Percentiles rank a stretch among this genome's conserved stretches.
Conservation (phyloP, 1,140 invertebrate species). For the Stegodyphus dumicola region DNA sequence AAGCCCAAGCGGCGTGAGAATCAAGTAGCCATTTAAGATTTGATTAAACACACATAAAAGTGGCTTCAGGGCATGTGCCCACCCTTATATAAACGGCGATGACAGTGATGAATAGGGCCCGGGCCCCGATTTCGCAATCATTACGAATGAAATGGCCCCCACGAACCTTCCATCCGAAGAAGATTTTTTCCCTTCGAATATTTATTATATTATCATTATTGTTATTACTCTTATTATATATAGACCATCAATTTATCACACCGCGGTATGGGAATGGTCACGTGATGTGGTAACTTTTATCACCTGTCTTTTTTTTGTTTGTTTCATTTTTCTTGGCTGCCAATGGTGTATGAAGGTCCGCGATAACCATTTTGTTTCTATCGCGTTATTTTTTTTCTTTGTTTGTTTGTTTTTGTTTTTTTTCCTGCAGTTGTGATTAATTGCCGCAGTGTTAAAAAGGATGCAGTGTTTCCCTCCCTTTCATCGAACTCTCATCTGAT, state of each 20-base stretch:
- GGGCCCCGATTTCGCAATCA: slow-evolving; percentile 37
- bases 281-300: slow-evolving; percentile 46
- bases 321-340: not conserved
- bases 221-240: slow-evolving; percentile 49
- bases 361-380: not conserved
- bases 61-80: slow-evolving; percentile 33
- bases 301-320: slow-evolving; percentile 24
- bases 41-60: slow-evolving; percentile 60
- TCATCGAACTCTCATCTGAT: not conserved
- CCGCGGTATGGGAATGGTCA: slow-evolving; percentile 30
- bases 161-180: not conserved
- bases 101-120: slow-evolving; percentile 46
- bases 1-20: slow-evolving; percentile 34
- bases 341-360: not conserved
- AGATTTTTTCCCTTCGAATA: slow-evolving; percentile 13
- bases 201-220: slow-evolving; percentile 59
- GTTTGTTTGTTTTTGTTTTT: too few species aligned
- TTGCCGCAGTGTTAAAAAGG: not conserved
- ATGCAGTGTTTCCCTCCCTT: not conserved
- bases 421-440: not conserved
- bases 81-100: slow-evolving; percentile 54
- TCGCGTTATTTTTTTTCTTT: too few species aligned
- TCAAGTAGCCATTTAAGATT: slow-evolving; percentile 61
- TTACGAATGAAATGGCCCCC: slow-evolving; percentile 13
- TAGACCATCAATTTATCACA: slow-evolving; percentile 50